Conservation (phyloP, 1,140 invertebrate genomes). For the Drosophila cardini region DNA sequence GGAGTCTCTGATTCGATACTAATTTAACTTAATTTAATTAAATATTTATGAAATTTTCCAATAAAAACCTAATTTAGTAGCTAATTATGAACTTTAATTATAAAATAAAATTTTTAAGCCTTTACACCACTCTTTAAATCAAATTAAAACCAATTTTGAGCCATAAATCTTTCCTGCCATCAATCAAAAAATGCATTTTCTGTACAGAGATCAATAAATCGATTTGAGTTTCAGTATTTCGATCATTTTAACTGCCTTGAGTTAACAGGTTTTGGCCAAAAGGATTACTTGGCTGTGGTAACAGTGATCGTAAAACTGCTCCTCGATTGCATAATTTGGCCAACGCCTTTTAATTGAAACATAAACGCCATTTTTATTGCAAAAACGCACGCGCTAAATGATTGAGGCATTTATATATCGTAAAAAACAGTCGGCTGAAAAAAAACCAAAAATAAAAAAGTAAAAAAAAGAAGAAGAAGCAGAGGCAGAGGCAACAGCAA, state of each 20-base stretch:
- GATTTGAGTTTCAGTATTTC: not conserved
- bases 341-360: constrained; percentile 73
- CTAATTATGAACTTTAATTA: too few relatives aligned
- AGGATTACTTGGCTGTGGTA: not conserved
- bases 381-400: constrained; percentile 72
- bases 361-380: constrained; percentile 76
- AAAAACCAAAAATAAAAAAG: not conserved
- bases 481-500: constrained; percentile 9
- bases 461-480: not conserved
- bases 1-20: too few relatives aligned
- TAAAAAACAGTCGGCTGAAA: constrained; percentile 15
- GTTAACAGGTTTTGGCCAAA: not conserved
- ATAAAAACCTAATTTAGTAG: too few relatives aligned
- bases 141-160: too few relatives aligned
- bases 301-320: constrained; percentile 14
- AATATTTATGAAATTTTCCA: too few relatives aligned
- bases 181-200: not conserved
- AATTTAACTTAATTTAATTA: too few relatives aligned
- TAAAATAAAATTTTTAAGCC: too few relatives aligned
- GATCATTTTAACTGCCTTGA: not conserved
- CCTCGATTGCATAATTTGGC: constrained; percentile 57
- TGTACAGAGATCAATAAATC: not conserved
- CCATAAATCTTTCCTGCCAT: too few relatives aligned
- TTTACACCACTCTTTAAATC: too few relatives aligned
- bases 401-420: constrained; percentile 55